These are phyloP conservation scores for Dreissena polymorpha DNA, from an alignment of 1,140 invertebrate genomes.

Conservation along the genomic window DNA sequence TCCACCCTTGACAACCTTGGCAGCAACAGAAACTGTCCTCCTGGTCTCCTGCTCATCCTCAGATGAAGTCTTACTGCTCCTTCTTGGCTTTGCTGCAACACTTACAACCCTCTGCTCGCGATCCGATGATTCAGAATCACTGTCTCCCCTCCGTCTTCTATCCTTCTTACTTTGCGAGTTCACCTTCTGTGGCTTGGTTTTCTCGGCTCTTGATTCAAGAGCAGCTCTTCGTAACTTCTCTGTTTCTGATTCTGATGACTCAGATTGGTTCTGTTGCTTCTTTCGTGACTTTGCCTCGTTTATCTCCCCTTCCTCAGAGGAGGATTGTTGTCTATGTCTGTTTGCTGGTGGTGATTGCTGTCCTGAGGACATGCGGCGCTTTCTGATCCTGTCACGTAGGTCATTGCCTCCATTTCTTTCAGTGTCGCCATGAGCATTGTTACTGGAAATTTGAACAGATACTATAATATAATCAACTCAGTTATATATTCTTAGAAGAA, in stretches of 20 bases:
- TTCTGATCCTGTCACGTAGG: slow-evolving; percentile 19
- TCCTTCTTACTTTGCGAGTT: background rate
- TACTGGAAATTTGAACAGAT: no score
- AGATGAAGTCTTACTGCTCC: background rate
- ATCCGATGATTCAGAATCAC: background rate
- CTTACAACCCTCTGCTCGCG: background rate
- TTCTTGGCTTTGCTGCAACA: background rate
- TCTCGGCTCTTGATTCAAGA: slow-evolving; percentile 20
- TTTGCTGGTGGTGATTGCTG: slow-evolving; percentile 7
- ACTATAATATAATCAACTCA: no score
- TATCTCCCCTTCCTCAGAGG: slow-evolving; percentile 43
- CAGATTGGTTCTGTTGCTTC: background rate
- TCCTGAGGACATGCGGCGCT: background rate
- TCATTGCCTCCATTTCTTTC: background rate
- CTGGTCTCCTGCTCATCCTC: background rate
- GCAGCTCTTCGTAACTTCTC: slow-evolving; percentile 44
- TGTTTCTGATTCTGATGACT: slow-evolving; percentile 32
- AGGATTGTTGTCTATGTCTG: background rate
- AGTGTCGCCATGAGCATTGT: background rate
- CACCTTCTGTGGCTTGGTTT: background rate
- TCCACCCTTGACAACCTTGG: background rate
- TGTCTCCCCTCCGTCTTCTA: background rate
- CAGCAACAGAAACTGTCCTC: background rate
- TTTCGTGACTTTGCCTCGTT: background rate
- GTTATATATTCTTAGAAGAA: no score